Evolutionary conservation across 2,888 invertebrate species (phyloP), one percentile per base, ranked within the genome.

Genomic region (Rhopalosiphum nymphaeae): DNA sequence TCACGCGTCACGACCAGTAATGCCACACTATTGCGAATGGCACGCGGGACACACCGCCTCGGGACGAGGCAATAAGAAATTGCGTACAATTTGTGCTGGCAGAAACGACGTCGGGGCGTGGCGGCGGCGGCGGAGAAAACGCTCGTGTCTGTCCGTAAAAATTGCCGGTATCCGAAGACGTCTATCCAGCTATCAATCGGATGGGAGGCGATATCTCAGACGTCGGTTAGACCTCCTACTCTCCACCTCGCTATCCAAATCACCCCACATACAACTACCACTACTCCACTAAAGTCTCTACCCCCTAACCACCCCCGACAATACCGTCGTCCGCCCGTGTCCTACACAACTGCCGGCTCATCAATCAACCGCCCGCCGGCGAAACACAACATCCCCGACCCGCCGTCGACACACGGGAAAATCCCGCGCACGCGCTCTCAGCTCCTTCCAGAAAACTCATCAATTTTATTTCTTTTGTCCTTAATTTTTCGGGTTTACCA

Each of bases 401-500:
- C 91, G 53, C 42, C 91, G 78, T 42, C 36, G 36, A 42, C 92
- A 46, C 61, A 36, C 92, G 16, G 87, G 49, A 29, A 61, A 92
- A 92, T 92, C 87, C 87, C n/a, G 61, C 42, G 49, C 92, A 10
- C 57, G 25, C 67, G 87, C 26, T 78, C 78, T 78, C 78, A 36
- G 36, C 78, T 85, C 91, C 56, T 44, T 91, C 91, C 85, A 56
- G 84, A 87, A 67, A 88, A 93, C 93, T 93, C 93, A 93, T 93
- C 93, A 93, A 93, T 93, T 93, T 93, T 86, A 90, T 93, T 93
- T 85, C 93, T 93, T 93, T 93, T 85, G 90, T 93, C 85, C 90
- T 93, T 93, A 93, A 93, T 93, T 93, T 93, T 93, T 93, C 93
- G 93, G 93, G 93, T 93, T 93, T 93, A 93, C 93, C 93, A 21